Percentiles rank a stretch among this genome's conserved stretches.
These are phyloP conservation scores for Melieria picta DNA, from an alignment of 2,888 invertebrate species.

Conservation along the genomic window DNA sequence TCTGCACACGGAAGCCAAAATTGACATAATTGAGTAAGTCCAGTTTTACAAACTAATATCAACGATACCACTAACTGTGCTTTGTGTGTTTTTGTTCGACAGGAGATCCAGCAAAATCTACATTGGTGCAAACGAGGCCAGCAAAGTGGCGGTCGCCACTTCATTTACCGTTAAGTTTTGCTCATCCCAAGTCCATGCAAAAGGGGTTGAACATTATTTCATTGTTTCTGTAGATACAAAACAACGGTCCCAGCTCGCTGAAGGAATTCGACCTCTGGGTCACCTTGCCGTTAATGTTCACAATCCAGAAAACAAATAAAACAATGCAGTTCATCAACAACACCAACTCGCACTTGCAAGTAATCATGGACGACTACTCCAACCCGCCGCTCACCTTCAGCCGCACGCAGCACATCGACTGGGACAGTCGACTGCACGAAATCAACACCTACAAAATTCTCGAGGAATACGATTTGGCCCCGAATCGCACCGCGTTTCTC, in stretches of 20 bases:
- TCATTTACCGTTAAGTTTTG: not conserved
- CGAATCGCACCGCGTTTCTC: conserved; percentile 12
- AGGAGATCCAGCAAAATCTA: not conserved
- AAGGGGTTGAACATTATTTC: no score
- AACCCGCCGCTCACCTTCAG: not conserved
- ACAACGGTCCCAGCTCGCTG: conserved; percentile 23
- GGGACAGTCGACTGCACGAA: no score
- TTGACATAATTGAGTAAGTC: conserved; percentile 15
- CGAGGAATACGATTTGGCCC: not conserved
- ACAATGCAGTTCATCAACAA: not conserved
- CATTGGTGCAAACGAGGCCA: not conserved
- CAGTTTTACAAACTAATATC: not conserved
- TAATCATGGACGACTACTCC: not conserved
- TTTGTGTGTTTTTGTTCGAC: no score
- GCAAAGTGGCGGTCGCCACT: not conserved
- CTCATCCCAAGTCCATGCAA: no score
- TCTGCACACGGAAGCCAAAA: not conserved
- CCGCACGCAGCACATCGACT: not conserved
- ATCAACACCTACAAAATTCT: conserved; percentile 12
- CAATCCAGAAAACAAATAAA: not conserved
- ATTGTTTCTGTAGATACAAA: conserved; percentile 17
- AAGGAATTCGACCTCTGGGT: conserved; percentile 4
- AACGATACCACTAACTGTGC: not conserved
- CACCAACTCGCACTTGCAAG: not conserved
- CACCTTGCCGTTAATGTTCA: conserved; percentile 4